A percentile compares a stretch with the other conserved stretches of the same genome.
Evolutionary conservation across 35 echinoderm and acorn worm genomes (phyloP).

Genomic region (Anneissia japonica): DNA sequence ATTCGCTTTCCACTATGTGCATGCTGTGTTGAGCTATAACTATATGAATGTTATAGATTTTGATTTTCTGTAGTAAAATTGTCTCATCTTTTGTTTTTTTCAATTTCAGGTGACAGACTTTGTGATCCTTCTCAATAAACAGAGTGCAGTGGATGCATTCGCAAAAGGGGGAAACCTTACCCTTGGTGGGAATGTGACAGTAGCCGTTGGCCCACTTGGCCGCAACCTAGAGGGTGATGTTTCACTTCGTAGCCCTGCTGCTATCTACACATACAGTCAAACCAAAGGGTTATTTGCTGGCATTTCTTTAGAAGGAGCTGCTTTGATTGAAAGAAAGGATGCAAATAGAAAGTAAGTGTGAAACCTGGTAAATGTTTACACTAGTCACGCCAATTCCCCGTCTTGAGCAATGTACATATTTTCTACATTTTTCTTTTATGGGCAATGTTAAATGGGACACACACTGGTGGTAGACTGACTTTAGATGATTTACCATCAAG

Average conservation of each 20-base stretch:
- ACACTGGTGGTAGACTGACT: too few species aligned
- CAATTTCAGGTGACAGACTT: constrained; percentile 13
- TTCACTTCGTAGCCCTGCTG: neutral
- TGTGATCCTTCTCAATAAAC: constrained; percentile 3
- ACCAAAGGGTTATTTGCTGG: constrained; percentile 16
- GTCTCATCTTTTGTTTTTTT: neutral
- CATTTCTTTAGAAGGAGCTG: constrained; percentile 6
- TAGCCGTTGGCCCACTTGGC: constrained; percentile 1
- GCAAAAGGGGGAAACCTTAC: constrained; percentile 8
- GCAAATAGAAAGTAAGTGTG: constrained; percentile 6
- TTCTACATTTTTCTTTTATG: too few species aligned
- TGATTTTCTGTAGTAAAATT: too few species aligned
- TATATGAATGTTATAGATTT: too few species aligned
- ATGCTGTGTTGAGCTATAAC: too few species aligned
- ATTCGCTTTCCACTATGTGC: too few species aligned
- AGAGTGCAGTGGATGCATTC: constrained; percentile 24
- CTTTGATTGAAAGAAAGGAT: constrained; percentile 9
- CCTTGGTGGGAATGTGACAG: neutral
- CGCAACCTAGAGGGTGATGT: constrained; percentile 5
- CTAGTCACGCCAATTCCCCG: too few species aligned
- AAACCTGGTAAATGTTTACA: too few species aligned
- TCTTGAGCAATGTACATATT: too few species aligned
- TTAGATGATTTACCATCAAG: too few species aligned
- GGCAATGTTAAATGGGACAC: too few species aligned
- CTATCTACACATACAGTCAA: constrained; percentile 12